phyloP scores from a whole-genome alignment of 1,140 invertebrate genomes.

The Magallana angulata region DNA sequence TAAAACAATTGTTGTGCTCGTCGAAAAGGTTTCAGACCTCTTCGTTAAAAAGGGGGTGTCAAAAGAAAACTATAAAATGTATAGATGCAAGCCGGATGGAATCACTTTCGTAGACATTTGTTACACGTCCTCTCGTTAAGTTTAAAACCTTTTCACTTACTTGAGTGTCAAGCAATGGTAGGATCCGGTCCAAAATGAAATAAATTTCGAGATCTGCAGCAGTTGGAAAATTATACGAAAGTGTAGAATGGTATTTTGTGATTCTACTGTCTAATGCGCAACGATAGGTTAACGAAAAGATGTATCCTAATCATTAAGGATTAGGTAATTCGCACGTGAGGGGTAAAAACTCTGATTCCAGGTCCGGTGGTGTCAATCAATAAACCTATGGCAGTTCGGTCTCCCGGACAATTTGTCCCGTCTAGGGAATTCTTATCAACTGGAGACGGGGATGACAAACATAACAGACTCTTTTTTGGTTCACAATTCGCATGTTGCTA shows the following conservation, averaged over 20 bases:
- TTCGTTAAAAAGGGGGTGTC: not conserved
- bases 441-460: not conserved
- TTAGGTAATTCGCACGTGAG: constrained; percentile 32
- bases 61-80: not conserved
- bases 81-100: not conserved
- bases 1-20: not conserved
- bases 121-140: not conserved
- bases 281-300: not conserved
- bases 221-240: not conserved
- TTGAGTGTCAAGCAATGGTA: not conserved
- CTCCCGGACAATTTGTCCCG: constrained; percentile 10
- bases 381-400: not conserved
- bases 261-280: not conserved
- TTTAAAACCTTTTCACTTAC: constrained; percentile 10
- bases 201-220: not conserved
- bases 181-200: not conserved
- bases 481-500: constrained; percentile 17
- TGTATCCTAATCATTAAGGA: not conserved
- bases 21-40: not conserved
- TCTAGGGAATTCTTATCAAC: constrained; percentile 2
- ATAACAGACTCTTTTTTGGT: not conserved
- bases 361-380: constrained; percentile 34
- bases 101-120: not conserved
- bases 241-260: not conserved
- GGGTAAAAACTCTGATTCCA: constrained; percentile 26